Conservation (phyloP, 2,888 invertebrate genomes). For the Callyntrura sp. region DNA sequence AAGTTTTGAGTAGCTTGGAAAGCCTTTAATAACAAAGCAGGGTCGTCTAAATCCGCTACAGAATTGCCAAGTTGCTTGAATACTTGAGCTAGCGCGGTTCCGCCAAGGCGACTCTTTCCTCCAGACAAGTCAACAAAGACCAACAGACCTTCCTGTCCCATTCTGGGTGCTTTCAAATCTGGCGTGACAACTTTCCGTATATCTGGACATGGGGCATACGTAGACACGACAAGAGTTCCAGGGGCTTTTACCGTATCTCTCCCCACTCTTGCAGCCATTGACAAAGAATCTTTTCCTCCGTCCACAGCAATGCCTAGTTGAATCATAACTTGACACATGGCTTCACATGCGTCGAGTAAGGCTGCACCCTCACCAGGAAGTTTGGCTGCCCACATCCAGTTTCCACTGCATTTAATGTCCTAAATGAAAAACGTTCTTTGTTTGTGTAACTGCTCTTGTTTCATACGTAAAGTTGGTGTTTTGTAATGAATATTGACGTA, state of each 20-base stretch:
- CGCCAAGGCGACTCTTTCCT: constrained; percentile 93
- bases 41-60: constrained; percentile 92
- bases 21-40: constrained; percentile 89
- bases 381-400: constrained; percentile 99
- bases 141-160: constrained; percentile 88
- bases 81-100: constrained; percentile 96
- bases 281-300: constrained; percentile 98
- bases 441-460: too few relatives aligned
- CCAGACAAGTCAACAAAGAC: constrained; percentile 92
- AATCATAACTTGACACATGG: constrained; percentile 94
- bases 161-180: constrained; percentile 91
- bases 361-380: constrained; percentile 96
- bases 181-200: constrained; percentile 94
- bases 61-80: constrained; percentile 93
- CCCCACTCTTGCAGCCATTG: constrained; percentile 97
- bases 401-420: constrained; percentile 99
- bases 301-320: constrained; percentile 95
- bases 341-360: constrained; percentile 93
- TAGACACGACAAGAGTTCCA: constrained; percentile 93
- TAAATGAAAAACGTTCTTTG: constrained; percentile 84
- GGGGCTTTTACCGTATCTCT: constrained; percentile 88
- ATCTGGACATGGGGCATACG: constrained; percentile 98
- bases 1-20: constrained; percentile 94
- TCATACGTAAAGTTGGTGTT: too few relatives aligned
- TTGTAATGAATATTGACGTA: too few relatives aligned